Evolutionary conservation across 2,113 vertebrate genomes (phyloP), one percentile per base, ranked within the genome.

Genomic region (Balaeniceps rex): DNA sequence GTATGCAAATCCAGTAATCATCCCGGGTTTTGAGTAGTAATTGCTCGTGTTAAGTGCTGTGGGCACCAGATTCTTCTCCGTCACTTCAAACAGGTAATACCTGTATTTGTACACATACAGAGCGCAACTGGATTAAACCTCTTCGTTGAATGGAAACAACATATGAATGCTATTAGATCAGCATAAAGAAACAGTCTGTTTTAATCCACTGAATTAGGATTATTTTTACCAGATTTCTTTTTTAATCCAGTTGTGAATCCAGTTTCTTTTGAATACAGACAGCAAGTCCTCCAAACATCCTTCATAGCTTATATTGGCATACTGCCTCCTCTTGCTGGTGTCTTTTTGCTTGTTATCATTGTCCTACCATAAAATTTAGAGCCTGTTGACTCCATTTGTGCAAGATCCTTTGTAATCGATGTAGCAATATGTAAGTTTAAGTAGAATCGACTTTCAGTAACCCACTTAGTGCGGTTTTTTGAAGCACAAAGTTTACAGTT

Each of bases 251-350:
- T 44, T 74, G 34, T 81, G 22, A 74, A 66, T 61, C 16, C 15
- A 10, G 34, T 88, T 95, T 74, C 22, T 91, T 84, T 89, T 51
- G 12, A 46, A 13, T 58, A 46, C 15, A 78, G 31, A 36, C 19
- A 44, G 25, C 0, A 0, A 84, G n/a, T 49, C n/a, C 21, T 71
- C 65, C 33, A 81, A 58, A 58, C 0, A 5, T 77, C 46, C 17
- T 69, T 81, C 14, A 11, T 40, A 52, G 63, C 13, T 77, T 65
- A n/a, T 24, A 57, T 2, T 34, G 18, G 17, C 18, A 18, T 28
- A 12, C 34, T 81, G 40, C 49, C 11, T 91, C 25, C 17, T 44
- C 19, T 78, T 87, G 36, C 22, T 66, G 28, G 28, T 6, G 2
- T 46, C 6, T 65, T 87, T 87, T 87, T 28, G 2, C 40, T 74